Percentiles rank a stretch among this genome's conserved stretches.
Conservation (phyloP, 2,797 vertebrate genomes). For the Gila robusta region DNA sequence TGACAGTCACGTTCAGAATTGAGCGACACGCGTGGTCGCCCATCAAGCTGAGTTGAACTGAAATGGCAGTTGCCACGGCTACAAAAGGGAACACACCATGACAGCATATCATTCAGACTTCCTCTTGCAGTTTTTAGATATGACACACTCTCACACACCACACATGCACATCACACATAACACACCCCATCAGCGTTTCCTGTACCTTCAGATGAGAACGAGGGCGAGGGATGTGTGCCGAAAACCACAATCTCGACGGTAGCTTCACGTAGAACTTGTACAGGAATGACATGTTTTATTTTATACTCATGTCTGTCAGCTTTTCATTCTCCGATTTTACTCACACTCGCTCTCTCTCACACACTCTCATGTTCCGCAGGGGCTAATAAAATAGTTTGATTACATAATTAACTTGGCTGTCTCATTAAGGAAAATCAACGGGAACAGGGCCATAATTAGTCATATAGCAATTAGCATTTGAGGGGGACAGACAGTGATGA, state of each 20-base stretch:
- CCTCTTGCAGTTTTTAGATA: conserved; percentile 49
- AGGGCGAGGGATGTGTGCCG: conserved; percentile 1
- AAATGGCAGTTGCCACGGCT: conserved; percentile 37
- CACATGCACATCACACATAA: conserved; percentile 44
- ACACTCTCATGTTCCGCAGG: conserved; percentile 74
- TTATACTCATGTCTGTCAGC: conserved; percentile 19
- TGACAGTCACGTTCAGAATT: conserved; percentile 23
- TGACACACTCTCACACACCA: conserved; percentile 39
- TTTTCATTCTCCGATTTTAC: not conserved
- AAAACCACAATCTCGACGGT: conserved; percentile 8
- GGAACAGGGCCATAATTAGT: conserved; percentile 92
- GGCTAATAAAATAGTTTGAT: conserved; percentile 91
- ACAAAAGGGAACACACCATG: conserved; percentile 32
- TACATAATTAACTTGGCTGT: conserved; percentile 95
- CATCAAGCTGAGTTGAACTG: conserved; percentile 7
- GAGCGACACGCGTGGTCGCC: not conserved
- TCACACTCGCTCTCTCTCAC: conserved; percentile 20
- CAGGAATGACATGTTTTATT: conserved; percentile 35
- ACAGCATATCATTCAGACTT: conserved; percentile 43
- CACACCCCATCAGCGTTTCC: conserved; percentile 26
- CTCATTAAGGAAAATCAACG: conserved; percentile 92
- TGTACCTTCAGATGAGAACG: conserved; percentile 21
- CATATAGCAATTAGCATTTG: conserved; percentile 90
- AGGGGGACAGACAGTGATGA: conserved; percentile 84
- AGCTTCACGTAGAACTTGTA: not conserved